Conservation (phyloP, 2,113 vertebrate species). For the Oceanites oceanicus region DNA sequence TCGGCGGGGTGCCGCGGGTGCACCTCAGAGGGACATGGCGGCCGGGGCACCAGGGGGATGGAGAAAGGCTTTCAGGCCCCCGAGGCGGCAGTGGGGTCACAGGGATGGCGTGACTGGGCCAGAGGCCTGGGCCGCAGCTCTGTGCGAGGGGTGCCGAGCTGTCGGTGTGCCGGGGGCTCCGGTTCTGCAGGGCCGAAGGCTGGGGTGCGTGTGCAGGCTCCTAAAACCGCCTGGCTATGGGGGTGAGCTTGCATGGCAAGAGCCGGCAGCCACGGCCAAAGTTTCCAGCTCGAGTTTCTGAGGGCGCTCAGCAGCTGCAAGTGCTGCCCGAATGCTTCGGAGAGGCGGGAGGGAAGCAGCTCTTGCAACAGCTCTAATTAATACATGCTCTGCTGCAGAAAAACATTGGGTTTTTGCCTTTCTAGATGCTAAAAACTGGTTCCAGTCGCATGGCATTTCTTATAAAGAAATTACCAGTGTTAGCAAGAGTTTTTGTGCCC, state of each 20-base stretch:
- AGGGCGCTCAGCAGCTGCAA: background rate
- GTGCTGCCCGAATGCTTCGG: accelerated
- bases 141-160: accelerated
- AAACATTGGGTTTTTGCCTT: accelerated
- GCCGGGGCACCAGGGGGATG: accelerated
- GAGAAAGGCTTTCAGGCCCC: background rate
- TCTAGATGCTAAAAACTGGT: background rate
- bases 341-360: accelerated
- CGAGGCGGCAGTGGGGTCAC: accelerated
- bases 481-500: background rate
- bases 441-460: background rate
- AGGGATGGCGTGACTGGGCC: accelerated
- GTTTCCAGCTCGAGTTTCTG: accelerated
- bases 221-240: accelerated
- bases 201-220: accelerated
- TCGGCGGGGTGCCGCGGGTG: background rate
- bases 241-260: accelerated
- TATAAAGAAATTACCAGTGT: accelerated
- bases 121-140: background rate
- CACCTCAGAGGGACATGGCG: too few relatives aligned
- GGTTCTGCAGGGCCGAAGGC: background rate
- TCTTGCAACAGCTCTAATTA: too few relatives aligned
- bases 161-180: background rate
- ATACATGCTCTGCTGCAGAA: background rate
- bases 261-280: accelerated